Evolutionary conservation across 2,113 vertebrate genomes (phyloP), one percentile per base, ranked within the genome.

Genomic region (Syngnathus typhle): DNA sequence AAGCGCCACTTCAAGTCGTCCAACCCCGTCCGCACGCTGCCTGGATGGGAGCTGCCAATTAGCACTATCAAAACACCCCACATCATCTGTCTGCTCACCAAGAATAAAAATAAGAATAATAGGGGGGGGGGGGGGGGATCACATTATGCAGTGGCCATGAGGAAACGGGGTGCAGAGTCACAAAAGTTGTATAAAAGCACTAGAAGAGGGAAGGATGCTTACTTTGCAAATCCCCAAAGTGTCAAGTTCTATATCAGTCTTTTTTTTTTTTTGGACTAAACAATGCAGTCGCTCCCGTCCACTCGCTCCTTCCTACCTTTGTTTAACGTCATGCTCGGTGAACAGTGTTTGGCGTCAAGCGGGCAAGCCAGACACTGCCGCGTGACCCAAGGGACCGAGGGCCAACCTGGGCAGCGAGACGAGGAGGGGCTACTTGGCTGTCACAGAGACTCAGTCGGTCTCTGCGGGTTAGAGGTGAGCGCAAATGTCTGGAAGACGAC

Each of bases 371-470:
- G 85, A 82, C 78, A 64, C 81, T 54, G 69, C 27, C 63, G 87
- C 79, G 82, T 91, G 87, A 85, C 88, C 91, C 90, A 85, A 87
- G 88, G 88, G 89, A 90, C 81, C 85, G 82, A 83, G 88, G 87
- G 82, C 88, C 84, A 89, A 81, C 63, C 64, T 72, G 67, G 87
- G 76, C 88, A 89, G 79, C 89, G 87, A 90, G 80, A 74, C 55
- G 64, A 13, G 74, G 51, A 43, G 41, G 84, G 65, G 74, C 74
- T 56, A 41, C 16, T 62, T 39, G 21, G 39, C 84, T 88, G 85
- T 87, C 82, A 84, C 67, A 62, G 66, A 70, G 72, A 79, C 62
- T 55, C 79, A 79, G 64, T 55, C 79, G 86, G 88, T 87, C 62
- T 89, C 85, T n/a, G 68, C 66, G 82, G 81, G 86, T 75, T 63